Conservation (phyloP, 2,888 invertebrate genomes). For the Noctua fimbriata region DNA sequence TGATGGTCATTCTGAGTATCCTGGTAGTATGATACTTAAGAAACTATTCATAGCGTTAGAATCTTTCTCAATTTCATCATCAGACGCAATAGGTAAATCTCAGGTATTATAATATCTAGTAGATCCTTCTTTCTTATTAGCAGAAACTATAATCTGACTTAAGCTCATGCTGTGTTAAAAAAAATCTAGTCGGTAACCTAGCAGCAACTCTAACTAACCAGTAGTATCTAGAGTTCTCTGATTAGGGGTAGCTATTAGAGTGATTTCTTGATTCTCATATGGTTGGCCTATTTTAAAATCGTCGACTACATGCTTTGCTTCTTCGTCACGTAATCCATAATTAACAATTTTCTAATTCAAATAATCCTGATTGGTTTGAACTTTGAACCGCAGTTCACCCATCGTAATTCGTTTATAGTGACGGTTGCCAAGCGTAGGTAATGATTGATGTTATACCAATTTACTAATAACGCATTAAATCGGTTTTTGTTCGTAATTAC, state of each 20-base stretch:
- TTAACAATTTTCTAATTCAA: conserved; percentile 15
- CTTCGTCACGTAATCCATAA: neutral
- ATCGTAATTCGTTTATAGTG: conserved; percentile 37
- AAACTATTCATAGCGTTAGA: neutral
- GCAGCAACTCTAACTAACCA: neutral
- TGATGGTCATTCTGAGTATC: neutral
- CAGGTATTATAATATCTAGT: neutral
- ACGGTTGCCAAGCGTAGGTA: conserved; percentile 25
- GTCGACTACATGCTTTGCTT: neutral
- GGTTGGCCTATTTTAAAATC: neutral
- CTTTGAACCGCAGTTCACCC: conserved; percentile 23
- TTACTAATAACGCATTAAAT: conserved; percentile 61
- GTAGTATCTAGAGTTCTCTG: neutral
- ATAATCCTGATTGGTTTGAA: conserved; percentile 39
- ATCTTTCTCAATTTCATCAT: neutral
- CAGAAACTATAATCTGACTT: too few relatives aligned
- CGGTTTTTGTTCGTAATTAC: conserved; percentile 70
- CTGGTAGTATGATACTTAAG: neutral
- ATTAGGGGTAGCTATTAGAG: neutral
- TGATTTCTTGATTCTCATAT: neutral
- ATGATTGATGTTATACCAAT: conserved; percentile 65
- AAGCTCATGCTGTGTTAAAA: neutral
- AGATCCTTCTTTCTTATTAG: neutral
- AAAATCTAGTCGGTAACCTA: neutral
- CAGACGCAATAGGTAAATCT: neutral